Conservation (phyloP, 2,888 invertebrate species). For the Eilema depressum region DNA sequence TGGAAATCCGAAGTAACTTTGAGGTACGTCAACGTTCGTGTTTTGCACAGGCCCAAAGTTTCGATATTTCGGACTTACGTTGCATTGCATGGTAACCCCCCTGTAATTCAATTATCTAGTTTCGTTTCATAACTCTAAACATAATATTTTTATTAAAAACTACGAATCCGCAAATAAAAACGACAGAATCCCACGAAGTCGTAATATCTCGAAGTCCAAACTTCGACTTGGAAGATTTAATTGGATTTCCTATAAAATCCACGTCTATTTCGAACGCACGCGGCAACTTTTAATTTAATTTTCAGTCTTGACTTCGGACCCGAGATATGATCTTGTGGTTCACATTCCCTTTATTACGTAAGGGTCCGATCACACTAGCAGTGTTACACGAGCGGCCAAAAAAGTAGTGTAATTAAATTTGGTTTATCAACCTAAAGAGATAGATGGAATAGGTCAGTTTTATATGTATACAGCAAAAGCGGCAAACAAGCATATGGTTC, state of each 20-base stretch:
- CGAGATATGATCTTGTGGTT: slow-evolving; percentile 5
- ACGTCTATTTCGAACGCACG: slow-evolving; percentile 31
- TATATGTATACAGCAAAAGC: no score
- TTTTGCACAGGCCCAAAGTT: no score
- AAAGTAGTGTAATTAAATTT: no score
- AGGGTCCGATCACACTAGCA: background rate
- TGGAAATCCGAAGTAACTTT: no score
- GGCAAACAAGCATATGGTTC: no score
- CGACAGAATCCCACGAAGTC: slow-evolving; percentile 9
- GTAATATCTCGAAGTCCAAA: slow-evolving; percentile 14
- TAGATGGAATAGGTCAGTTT: no score
- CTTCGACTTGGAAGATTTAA: slow-evolving; percentile 40
- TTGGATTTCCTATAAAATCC: slow-evolving; percentile 30
- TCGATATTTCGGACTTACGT: no score
- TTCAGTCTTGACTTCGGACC: slow-evolving; percentile 30
- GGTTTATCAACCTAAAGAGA: no score
- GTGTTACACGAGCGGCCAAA: background rate
- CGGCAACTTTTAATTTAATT: slow-evolving; percentile 49
- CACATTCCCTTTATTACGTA: background rate
- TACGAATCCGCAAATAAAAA: slow-evolving; percentile 6
- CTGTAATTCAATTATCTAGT: background rate
- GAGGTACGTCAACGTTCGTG: no score
- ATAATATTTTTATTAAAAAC: background rate
- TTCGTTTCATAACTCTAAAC: background rate
- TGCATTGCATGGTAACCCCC: no score